These are phyloP conservation scores for Theretra japonica DNA, from an alignment of 2,888 invertebrate species.

Conservation along the genomic window DNA sequence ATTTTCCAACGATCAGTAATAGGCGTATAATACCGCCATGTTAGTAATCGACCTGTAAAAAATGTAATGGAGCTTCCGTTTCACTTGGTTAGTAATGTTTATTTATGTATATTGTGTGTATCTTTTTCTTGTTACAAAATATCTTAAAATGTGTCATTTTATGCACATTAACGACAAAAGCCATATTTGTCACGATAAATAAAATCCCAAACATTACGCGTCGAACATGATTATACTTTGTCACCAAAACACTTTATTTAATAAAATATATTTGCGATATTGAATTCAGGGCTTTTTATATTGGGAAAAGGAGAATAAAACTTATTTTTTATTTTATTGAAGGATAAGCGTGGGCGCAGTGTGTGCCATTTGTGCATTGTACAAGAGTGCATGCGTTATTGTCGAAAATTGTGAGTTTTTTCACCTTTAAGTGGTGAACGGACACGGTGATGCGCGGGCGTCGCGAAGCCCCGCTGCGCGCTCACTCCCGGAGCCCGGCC, in stretches of 20 bases:
- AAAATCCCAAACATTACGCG: background rate
- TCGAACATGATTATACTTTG: constrained; percentile 18
- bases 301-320: background rate
- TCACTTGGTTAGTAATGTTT: too few relatives aligned
- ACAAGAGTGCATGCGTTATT: constrained; percentile 62
- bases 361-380: constrained; percentile 50
- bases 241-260: constrained; percentile 7
- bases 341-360: constrained; percentile 44
- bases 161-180: constrained; percentile 14
- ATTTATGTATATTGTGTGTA: background rate
- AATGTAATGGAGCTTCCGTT: background rate
- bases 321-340: constrained; percentile 25
- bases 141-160: background rate
- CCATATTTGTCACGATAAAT: constrained; percentile 22
- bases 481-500: constrained; percentile 60
- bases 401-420: constrained; percentile 72
- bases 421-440: constrained; percentile 64
- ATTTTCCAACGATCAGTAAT: background rate
- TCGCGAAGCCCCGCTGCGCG: constrained; percentile 73
- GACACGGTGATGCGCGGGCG: constrained; percentile 63
- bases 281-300: constrained; percentile 25
- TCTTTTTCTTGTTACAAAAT: background rate
- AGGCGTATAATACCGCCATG: background rate
- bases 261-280: constrained; percentile 18
- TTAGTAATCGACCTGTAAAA: background rate